A percentile compares a stretch with the other conserved stretches of the same genome.
These are phyloP conservation scores for Branchipolynoe longqiensis DNA, from an alignment of 2,888 invertebrate genomes.

Conservation along the genomic window DNA sequence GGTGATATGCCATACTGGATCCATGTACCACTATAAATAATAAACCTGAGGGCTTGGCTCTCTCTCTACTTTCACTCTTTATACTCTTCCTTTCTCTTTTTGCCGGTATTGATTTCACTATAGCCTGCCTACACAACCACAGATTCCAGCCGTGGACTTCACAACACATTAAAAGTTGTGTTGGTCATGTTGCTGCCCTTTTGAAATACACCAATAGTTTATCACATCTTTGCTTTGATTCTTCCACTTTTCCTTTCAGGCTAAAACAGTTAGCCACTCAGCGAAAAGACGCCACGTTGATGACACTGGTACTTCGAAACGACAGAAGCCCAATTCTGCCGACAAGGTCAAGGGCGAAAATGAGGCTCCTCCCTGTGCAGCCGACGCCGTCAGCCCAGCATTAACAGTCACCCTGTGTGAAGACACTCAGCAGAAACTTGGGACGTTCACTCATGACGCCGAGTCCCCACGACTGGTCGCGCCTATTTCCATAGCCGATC, in stretches of 20 bases:
- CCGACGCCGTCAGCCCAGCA: background rate
- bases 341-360: background rate
- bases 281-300: background rate
- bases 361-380: no score
- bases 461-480: background rate
- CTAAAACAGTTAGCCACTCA: background rate
- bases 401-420: background rate
- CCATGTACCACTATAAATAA: no score
- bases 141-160: no score
- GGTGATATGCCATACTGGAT: no score
- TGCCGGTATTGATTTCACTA: no score
- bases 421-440: conserved; percentile 13
- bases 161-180: no score
- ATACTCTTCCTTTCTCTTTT: no score
- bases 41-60: no score
- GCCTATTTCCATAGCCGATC: background rate
- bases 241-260: background rate
- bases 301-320: background rate
- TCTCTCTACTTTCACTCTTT: no score
- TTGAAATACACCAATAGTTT: background rate
- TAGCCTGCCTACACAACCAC: no score
- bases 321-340: background rate
- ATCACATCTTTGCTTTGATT: background rate
- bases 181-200: background rate
- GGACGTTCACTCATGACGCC: background rate